A percentile compares a stretch with the other conserved stretches of the same genome.
phyloP scores from a whole-genome alignment of 2,888 invertebrate genomes.

The Drosophila melanosoma region DNA sequence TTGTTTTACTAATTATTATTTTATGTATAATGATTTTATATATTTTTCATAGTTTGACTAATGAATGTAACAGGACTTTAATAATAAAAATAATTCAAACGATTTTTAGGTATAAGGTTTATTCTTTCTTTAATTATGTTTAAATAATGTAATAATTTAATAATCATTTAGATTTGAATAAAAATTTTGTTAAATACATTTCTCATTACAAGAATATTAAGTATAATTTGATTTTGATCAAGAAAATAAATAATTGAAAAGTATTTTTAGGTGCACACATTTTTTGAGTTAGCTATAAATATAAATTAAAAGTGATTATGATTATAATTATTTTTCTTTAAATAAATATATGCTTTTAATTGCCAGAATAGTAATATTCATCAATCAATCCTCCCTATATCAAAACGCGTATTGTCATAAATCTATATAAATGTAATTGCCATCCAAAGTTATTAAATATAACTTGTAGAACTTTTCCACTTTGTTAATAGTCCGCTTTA shows the following conservation, averaged over 20 bases:
- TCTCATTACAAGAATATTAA: not conserved
- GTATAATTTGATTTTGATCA: not conserved
- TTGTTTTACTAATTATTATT: not conserved
- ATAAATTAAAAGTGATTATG: not conserved
- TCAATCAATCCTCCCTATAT: not conserved
- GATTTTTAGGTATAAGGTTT: not conserved
- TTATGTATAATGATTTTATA: not conserved
- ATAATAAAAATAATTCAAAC: not conserved
- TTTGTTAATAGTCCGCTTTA: conserved; percentile 3
- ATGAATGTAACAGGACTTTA: not conserved
- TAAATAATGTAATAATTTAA: not conserved
- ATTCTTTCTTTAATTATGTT: not conserved
- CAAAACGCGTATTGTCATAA: not conserved
- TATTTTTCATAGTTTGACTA: not conserved
- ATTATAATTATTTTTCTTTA: no score
- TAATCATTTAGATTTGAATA: not conserved
- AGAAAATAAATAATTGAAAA: not conserved
- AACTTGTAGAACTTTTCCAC: conserved; percentile 8
- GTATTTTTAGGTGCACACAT: not conserved
- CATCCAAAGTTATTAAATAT: not conserved
- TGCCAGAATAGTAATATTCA: not conserved
- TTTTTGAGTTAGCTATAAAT: not conserved
- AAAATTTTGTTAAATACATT: not conserved
- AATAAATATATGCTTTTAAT: no score
- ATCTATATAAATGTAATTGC: not conserved